These are phyloP conservation scores for Triops cancriformis DNA, from an alignment of 1,140 invertebrate genomes.

Conservation along the genomic window DNA sequence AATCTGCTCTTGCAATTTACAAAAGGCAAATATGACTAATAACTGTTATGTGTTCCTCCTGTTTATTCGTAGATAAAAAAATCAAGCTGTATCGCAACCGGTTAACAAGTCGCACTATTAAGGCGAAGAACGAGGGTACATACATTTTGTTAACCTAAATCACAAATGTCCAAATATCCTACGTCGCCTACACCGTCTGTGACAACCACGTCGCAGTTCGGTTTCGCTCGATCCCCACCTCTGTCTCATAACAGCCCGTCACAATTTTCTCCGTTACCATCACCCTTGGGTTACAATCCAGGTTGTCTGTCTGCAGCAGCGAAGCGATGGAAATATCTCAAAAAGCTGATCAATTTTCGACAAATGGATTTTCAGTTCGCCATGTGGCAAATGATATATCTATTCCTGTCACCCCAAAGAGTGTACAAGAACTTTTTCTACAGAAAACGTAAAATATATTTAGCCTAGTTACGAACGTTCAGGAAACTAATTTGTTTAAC, in stretches of 20 bases:
- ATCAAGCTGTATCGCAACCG: too few relatives aligned
- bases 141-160: neutral
- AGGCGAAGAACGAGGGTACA: too few relatives aligned
- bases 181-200: neutral
- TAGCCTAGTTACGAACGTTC: conserved; percentile 7
- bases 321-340: conserved; percentile 86
- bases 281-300: conserved; percentile 42
- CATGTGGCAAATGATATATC: conserved; percentile 95
- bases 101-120: too few relatives aligned
- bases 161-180: conserved; percentile 13
- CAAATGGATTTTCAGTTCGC: conserved; percentile 99
- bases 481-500: too few relatives aligned
- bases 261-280: neutral
- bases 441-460: conserved; percentile 76
- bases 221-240: neutral
- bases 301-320: conserved; percentile 74
- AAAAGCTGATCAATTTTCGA: conserved; percentile 82
- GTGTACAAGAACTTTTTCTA: conserved; percentile 97
- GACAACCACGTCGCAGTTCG: neutral
- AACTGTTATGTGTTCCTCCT: too few relatives aligned
- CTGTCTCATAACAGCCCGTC: neutral
- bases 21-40: too few relatives aligned
- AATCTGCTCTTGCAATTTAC: too few relatives aligned
- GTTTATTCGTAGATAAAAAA: too few relatives aligned
- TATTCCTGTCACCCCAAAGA: conserved; percentile 92